Evolutionary conservation across 2,888 invertebrate species (phyloP), one percentile per base, ranked within the genome.

Genomic region (Schrankia costaestrigalis): DNA sequence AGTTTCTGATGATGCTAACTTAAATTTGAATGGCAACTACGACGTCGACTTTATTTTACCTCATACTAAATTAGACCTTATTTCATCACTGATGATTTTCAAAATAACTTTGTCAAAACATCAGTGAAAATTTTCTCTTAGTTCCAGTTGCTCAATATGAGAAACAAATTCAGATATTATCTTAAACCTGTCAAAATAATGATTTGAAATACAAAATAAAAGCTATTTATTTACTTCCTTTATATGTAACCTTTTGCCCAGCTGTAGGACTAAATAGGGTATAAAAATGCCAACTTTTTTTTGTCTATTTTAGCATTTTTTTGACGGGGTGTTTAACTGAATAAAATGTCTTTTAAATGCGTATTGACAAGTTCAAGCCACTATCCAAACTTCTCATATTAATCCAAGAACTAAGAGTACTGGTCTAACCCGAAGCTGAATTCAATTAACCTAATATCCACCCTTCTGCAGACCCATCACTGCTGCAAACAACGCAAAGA

Each of bases 401-500:
- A 11, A 23, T 11, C 12, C 11, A 2, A 7, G 2, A 11, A 23
- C 10, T 10, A 2, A 9, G n/a, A n/a, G n/a, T n/a, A n/a, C 12
- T 10, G 24, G 11, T 28, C 10, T 28, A 3, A 21, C 25, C 18
- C 60, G 56, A 55, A 47, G 46, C 29, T 39, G 29, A 41, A 56
- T 49, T 52, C 35, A 44, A 32, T 62, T 48, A 27, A n/a, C 37
- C 63, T 68, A 86, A 54, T 82, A 84, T 17, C 78, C 70, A 40
- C 87, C 86, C 42, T 86, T 82, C 70, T 91, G 94, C 43, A 95
- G 80, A 34, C 93, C 94, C 89, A 95, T 93, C 3, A 93, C 93
- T 1, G 95, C 94, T 30, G 95, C 93, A 62, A 96, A 95, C 8
- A 96, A 79, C 1, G 95, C 95, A 70, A 95, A 96, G 89, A 96